These are phyloP conservation scores for Cyprinodon tularosa DNA, from an alignment of 2,113 vertebrate genomes.

Conservation along the genomic window DNA sequence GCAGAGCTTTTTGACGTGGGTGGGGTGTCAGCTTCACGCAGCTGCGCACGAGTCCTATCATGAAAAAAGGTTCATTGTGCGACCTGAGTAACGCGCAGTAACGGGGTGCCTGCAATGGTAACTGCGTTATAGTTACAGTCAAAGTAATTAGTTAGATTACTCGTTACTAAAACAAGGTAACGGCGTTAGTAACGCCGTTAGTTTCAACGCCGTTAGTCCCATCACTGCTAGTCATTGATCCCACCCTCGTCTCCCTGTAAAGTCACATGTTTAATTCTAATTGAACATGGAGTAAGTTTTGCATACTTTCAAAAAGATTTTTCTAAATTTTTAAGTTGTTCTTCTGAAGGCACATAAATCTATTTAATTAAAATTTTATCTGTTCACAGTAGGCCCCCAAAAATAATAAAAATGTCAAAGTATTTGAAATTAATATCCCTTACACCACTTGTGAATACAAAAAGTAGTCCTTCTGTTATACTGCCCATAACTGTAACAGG, in stretches of 20 bases:
- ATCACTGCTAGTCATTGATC: too few species aligned
- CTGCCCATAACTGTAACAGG: slow-evolving; percentile 3
- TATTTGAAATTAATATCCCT: slow-evolving; percentile 1
- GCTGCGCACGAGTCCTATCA: too few species aligned
- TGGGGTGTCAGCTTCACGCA: too few species aligned
- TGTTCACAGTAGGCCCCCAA: neutral
- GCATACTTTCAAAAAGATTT: neutral
- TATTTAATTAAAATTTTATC: neutral
- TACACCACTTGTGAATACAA: neutral
- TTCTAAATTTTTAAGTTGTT: neutral
- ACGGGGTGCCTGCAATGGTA: too few species aligned
- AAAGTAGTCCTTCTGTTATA: slow-evolving; percentile 6
- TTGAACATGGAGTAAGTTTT: neutral
- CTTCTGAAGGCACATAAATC: neutral
- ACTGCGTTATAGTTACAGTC: too few species aligned
- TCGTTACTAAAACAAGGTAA: too few species aligned
- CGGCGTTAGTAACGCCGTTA: too few species aligned
- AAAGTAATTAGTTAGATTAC: too few species aligned
- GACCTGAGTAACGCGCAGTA: too few species aligned
- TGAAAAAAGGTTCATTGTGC: too few species aligned
- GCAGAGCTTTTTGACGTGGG: too few species aligned
- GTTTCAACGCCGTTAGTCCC: too few species aligned
- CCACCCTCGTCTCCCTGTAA: neutral
- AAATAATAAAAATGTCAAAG: slow-evolving; percentile 5
- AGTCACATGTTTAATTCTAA: neutral